Percentiles rank a stretch among this genome's conserved stretches.
These are phyloP conservation scores for Radopholus similis DNA, from an alignment of 1,140 invertebrate species.

Conservation along the genomic window DNA sequence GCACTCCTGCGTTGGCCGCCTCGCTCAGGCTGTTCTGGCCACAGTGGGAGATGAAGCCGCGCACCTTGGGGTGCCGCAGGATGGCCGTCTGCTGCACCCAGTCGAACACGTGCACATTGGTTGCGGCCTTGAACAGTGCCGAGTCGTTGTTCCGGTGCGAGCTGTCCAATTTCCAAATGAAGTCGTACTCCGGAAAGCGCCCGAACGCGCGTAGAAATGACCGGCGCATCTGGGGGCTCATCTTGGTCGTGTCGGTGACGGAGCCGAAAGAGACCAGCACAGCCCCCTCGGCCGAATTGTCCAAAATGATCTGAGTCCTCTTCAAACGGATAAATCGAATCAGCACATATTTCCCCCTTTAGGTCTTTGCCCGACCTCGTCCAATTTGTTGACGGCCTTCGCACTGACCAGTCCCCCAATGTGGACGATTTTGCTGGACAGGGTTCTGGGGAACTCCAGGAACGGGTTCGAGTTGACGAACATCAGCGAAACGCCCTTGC, in stretches of 20 bases:
- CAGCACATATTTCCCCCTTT: not conserved
- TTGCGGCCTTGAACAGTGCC: conserved; percentile 10
- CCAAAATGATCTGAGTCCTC: conserved; percentile 20
- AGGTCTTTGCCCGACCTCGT: not conserved
- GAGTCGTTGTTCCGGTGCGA: conserved; percentile 21
- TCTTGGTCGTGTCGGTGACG: conserved; percentile 31
- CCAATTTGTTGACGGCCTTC: not conserved
- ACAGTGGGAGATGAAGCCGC: conserved; percentile 70
- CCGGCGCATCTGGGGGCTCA: conserved; percentile 15
- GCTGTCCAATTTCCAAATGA: conserved; percentile 43
- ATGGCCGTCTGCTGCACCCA: conserved; percentile 72
- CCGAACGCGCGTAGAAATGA: conserved; percentile 37
- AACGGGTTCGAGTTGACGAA: conserved; percentile 38
- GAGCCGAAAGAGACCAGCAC: conserved; percentile 41
- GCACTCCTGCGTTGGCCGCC: conserved; percentile 67
- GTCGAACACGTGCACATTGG: conserved; percentile 61
- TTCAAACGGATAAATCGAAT: conserved; percentile 11
- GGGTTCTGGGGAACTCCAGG: conserved; percentile 40
- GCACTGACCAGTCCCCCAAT: conserved; percentile 33
- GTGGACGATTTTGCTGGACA: conserved; percentile 38
- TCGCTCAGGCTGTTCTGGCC: conserved; percentile 69
- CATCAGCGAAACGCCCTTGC: conserved; percentile 29
- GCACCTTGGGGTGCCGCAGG: conserved; percentile 69
- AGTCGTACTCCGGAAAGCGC: conserved; percentile 40
- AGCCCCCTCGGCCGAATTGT: conserved; percentile 21